A percentile compares a stretch with the other conserved stretches of the same genome.
phyloP scores from a whole-genome alignment of 2,113 vertebrate genomes.

The Ophthalmolycus amberensis region DNA sequence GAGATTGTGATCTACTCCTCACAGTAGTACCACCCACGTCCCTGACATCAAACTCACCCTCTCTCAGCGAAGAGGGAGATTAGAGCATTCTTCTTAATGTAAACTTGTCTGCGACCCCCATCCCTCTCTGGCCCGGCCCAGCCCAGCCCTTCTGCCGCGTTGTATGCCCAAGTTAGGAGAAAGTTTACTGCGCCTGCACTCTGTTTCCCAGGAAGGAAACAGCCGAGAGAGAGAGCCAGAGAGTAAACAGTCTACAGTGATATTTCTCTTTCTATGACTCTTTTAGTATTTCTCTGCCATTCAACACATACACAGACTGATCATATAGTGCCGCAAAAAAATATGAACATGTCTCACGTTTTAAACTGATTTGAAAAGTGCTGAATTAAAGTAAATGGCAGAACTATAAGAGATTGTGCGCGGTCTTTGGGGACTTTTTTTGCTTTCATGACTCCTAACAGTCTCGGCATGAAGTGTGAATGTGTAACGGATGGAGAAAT shows the following conservation, averaged over 20 bases:
- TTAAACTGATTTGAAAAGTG: not conserved
- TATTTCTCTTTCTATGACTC: conserved; percentile 10
- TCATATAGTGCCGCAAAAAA: not conserved
- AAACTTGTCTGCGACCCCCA: conserved; percentile 61
- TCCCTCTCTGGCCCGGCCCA: conserved; percentile 21
- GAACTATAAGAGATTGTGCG: not conserved
- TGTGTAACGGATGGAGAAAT: not conserved
- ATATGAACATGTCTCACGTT: not conserved
- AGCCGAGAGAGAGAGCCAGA: not conserved
- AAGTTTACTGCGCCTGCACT: conserved; percentile 77
- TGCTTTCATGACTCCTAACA: not conserved
- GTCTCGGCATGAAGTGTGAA: not conserved
- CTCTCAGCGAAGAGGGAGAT: conserved; percentile 43
- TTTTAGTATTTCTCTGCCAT: not conserved
- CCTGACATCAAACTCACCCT: conserved; percentile 47
- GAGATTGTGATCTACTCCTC: conserved; percentile 53
- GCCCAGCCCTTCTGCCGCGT: conserved; percentile 70
- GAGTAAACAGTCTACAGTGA: conserved; percentile 40
- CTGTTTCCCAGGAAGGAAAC: conserved; percentile 63
- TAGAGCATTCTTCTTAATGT: conserved; percentile 80
- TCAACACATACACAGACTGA: not conserved
- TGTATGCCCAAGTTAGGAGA: conserved; percentile 90
- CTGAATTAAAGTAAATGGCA: not conserved
- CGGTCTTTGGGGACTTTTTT: not conserved
- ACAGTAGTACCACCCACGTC: conserved; percentile 52